Evolutionary conservation across 2,888 invertebrate species (phyloP), one percentile per base, ranked within the genome.

Genomic region (Cyaniris semiargus): DNA sequence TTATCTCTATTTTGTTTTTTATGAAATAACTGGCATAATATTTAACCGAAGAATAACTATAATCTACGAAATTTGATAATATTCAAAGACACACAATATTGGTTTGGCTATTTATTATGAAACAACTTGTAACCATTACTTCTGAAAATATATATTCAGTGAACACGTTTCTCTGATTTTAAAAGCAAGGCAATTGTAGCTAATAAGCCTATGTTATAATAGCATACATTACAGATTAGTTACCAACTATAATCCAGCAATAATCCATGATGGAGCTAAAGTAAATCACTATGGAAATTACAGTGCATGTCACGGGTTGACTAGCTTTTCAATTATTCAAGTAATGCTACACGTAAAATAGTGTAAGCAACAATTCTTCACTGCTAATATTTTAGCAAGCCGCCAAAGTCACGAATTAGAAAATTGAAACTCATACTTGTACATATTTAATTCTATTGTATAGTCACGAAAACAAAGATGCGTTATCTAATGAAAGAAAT

Each of bases 321-420:
- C 23, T 21, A 5, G 27, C 66, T 66, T 27, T 31, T 60, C 60
- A 60, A 60, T 60, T 60, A 60, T 60, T 60, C 60, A 60, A 60
- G 23, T 23, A 21, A 23, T 0, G 3, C 21, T 66, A 31, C 27
- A 18, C 66, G 27, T 66, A 18, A 66, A 27, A 31, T 27, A 31
- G 66, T 31, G 66, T 31, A 66, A 31, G 27, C 13, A 66, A 66
- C 15, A 66, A 66, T 66, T 66, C 21, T 66, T 27, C 66, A 66
- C 66, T 23, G 13, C 1, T 13, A 18, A 15, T n/a, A n/a, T n/a
- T 66, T 66, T 27, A 31, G 66, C 27, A 23, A 60, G 10, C 23
- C 10, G 60, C 13, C 21, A 3, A 23, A 23, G 58, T 60, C 58
- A 23, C 23, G 60, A 8, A 60, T 10, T 58, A 58, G 38, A 21